Conservation (phyloP, 2,797 vertebrate species). For the Enteromius argenteus region DNA sequence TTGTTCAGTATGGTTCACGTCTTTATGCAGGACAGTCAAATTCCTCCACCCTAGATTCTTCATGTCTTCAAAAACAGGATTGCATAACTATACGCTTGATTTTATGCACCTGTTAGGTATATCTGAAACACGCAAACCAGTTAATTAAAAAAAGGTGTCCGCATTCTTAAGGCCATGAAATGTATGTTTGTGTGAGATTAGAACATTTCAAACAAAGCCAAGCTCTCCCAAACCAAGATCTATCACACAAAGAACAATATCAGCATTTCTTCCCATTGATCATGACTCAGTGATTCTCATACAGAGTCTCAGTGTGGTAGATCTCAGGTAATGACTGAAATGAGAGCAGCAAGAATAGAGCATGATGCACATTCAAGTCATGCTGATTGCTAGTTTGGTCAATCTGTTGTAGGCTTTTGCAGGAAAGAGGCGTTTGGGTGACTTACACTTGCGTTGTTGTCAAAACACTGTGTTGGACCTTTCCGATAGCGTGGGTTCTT, state of each 20-base stretch:
- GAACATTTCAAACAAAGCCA: constrained; percentile 64
- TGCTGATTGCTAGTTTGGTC: neutral
- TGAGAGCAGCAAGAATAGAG: constrained; percentile 31
- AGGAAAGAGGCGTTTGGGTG: neutral
- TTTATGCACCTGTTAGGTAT: neutral
- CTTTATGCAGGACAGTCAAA: neutral
- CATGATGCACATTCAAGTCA: constrained; percentile 57
- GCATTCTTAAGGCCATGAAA: constrained; percentile 22
- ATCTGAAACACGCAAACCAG: constrained; percentile 13
- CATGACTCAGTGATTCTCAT: neutral
- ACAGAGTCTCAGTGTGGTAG: constrained; percentile 71
- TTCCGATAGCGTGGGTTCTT: constrained; percentile 91
- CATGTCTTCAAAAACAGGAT: neutral
- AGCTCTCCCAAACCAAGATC: constrained; percentile 60
- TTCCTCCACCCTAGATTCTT: neutral
- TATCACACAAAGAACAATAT: constrained; percentile 68
- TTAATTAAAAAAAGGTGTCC: neutral
- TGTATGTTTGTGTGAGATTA: neutral
- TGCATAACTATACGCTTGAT: neutral
- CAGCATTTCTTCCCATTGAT: neutral
- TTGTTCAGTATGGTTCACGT: neutral
- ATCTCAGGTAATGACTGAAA: constrained; percentile 56
- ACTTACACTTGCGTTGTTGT: constrained; percentile 88
- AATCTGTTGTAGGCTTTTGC: neutral
- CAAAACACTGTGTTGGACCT: constrained; percentile 89